Conservation (phyloP, 1,140 invertebrate species). For the Vanessa atalanta region DNA sequence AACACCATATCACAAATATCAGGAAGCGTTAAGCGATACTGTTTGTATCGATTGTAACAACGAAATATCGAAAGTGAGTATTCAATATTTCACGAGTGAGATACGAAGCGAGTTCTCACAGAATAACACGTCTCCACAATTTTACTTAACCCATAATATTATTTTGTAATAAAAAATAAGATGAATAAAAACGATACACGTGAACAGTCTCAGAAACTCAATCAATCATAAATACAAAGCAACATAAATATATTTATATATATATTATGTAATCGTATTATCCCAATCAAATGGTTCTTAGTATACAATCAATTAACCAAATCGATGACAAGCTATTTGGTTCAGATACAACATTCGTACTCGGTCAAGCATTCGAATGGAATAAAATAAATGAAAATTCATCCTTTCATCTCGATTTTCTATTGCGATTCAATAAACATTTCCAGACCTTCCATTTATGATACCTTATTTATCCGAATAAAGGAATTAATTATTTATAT, state of each 20-base stretch:
- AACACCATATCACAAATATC: too few relatives aligned
- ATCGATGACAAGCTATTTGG: background rate
- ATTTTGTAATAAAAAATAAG: too few relatives aligned
- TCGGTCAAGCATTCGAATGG: slow-evolving; percentile 9
- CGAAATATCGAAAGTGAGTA: too few relatives aligned
- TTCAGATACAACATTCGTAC: slow-evolving; percentile 4
- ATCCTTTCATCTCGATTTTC: slow-evolving; percentile 11
- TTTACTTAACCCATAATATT: too few relatives aligned
- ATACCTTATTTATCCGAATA: slow-evolving; percentile 1
- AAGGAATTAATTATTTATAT: slow-evolving; percentile 1
- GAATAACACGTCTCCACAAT: too few relatives aligned
- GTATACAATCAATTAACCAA: slow-evolving; percentile 7
- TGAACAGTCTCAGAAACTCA: too few relatives aligned
- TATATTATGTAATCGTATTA: background rate
- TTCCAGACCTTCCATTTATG: background rate
- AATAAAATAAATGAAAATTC: slow-evolving; percentile 11
- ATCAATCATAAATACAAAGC: too few relatives aligned
- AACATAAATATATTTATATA: background rate
- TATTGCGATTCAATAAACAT: slow-evolving; percentile 12
- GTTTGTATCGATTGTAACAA: too few relatives aligned
- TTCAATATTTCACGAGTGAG: too few relatives aligned
- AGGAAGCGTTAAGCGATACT: too few relatives aligned
- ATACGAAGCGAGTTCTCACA: too few relatives aligned
- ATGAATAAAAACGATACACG: too few relatives aligned
- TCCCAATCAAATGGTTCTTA: background rate